Base-by-base conservation (phyloP, 2,113 vertebrate genomes). In the Neofelis nebulosa region DNA sequence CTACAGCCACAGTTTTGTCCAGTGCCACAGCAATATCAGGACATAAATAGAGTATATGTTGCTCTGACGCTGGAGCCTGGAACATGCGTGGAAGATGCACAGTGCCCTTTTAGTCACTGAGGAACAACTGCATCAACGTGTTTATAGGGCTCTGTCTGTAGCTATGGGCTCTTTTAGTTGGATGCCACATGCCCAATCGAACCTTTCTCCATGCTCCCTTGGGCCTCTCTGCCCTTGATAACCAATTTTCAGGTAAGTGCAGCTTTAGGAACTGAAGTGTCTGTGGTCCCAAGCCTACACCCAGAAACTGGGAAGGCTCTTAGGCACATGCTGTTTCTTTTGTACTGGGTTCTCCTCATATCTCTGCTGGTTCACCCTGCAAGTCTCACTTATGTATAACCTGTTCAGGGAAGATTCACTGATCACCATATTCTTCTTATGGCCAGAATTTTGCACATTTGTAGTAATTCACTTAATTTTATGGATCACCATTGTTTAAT, bases 401-500 rank as follows among this genome's bases (percentile, higher is more conserved):
- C 48, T 65, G 21, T 36, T 45, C 48, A 91, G 79, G 48, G 48
- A 65, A 92, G 15, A 74, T 23, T 69, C 69, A 36, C 69, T 66
- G 23, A 71, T 76, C 57, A n/a, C 25, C 38, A 61, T 16, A 29
- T 78, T 91, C 52, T 97, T 84, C 15, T n/a, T 83, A 78, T 13
- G 50, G 25, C 45, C 31, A 45, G 79, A 68, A 79, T 79, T 90
- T 95, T 76, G 52, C 13, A 87, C 13, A 45, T 45, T 79, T 94
- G 36, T 69, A 93, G 45, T 66, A 61, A 87, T 74, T 73, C 41
- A 36, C 52, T 95, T 36, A 36, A 33, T 93, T 96, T 92, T 89
- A 18, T 81, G 89, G 80, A 71, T 66, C 33, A 91, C 21, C 18
- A 71, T 45, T 83, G 38, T 84, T 93, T 66, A 91, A 83, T 45